These are phyloP conservation scores for Leptopilina myrica DNA, from an alignment of 2,888 invertebrate species.

Conservation along the genomic window DNA sequence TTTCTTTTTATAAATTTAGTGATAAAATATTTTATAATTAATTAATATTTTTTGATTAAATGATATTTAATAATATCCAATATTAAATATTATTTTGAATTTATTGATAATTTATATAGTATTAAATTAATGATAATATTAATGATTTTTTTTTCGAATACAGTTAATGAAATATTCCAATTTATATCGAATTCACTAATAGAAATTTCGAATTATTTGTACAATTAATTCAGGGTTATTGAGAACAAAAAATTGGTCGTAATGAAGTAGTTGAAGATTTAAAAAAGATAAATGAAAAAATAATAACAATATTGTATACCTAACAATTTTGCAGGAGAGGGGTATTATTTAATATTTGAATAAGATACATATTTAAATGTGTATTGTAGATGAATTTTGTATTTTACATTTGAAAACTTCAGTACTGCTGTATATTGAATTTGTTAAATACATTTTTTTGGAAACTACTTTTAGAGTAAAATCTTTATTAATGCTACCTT, in stretches of 20 bases:
- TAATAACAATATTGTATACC: neutral
- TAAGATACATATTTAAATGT: conserved; percentile 38
- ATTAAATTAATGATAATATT: too few species aligned
- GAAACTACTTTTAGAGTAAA: conserved; percentile 33
- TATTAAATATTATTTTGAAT: too few species aligned
- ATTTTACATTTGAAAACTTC: conserved; percentile 30
- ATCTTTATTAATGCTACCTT: conserved; percentile 38
- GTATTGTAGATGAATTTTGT: conserved; percentile 38
- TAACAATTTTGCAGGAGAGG: conserved; percentile 8
- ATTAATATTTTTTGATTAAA: too few species aligned
- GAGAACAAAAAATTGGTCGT: neutral
- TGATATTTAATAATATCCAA: too few species aligned
- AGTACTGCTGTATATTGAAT: conserved; percentile 38
- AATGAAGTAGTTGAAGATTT: conserved; percentile 8
- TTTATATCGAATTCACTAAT: too few species aligned
- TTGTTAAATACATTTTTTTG: conserved; percentile 41
- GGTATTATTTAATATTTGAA: conserved; percentile 28
- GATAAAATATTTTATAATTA: too few species aligned
- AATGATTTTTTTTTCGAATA: neutral
- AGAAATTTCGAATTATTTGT: neutral
- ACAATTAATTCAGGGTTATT: conserved; percentile 36
- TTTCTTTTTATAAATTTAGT: too few species aligned
- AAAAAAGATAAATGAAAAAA: conserved; percentile 1
- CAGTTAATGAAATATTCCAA: neutral
- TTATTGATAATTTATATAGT: too few species aligned